Evolutionary conservation across 2,797 vertebrate genomes (phyloP), one percentile per base, ranked within the genome.

Genomic region (Periparus ater): DNA sequence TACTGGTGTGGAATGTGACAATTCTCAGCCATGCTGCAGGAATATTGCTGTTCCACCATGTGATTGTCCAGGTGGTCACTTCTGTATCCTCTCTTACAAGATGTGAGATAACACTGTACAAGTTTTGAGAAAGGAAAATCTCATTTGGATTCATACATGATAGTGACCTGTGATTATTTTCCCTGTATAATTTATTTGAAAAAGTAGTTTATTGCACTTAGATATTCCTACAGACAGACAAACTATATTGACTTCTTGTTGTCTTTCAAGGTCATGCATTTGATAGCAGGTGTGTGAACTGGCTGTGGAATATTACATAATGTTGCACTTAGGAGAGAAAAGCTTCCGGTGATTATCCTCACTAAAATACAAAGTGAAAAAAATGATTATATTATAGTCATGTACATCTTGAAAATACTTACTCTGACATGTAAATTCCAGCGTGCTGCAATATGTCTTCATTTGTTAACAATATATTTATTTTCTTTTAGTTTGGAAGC

Each of bases 401-500:
- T 7, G 17, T 29, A 19, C 7, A 19, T 53, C 18, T 19, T 76
- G 34, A 50, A 74, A 73, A 27, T 70, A 50, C n/a, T 67, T 68
- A 13, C 11, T 67, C 63, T 78, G 54, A 13, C 29, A 2, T 21
- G 32, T 73, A 61, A 89, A 60, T 76, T 82, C 17, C 42, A 63
- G 26, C 12, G n/a, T 19, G 20, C 27, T 71, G 32, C 32, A 62
- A 0, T 60, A 18, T 19, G 30, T 63, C 45, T 60, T 72, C 14
- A 12, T 85, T 85, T 88, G 19, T 70, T 92, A 94, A 84, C 34
- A 44, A 15, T 7, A 3, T 57, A 10, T 91, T 94, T 93, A 8
- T 91, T 97, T 92, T 88, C 54, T 94, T 90, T 27, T 89, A 99
- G 99, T 99, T 99, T 97, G 99, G 99, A 94, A 99, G 98, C 95